Base-by-base conservation (phyloP, 2,113 vertebrate genomes). In the Pterocles burchelli region DNA sequence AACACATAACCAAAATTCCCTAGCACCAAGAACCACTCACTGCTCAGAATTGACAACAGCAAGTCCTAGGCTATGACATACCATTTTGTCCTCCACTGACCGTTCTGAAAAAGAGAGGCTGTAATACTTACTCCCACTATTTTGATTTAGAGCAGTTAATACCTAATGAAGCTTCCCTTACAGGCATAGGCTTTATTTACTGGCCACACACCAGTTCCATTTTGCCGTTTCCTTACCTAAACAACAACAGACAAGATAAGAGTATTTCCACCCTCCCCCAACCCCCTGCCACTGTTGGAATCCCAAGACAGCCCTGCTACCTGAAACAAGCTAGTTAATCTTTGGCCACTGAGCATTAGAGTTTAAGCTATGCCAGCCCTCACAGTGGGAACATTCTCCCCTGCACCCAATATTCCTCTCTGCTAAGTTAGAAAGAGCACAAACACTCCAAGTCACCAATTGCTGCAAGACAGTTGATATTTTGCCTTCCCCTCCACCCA, bases 251-350 rank as follows among this genome's bases (percentile, higher is more conserved):
- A 93, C 62, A 85, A 93, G 92, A 84, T 5, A 76, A 7, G 11
- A 87, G 21, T 36, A 38, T 31, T 92, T 38, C 59, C 79, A 11
- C 54, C 71, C 81, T 94, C 84, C 66, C 20, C 25, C 1, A 41
- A 41, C 41, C 41, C 41, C 41, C 41, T 6, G 13, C 2, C 10
- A 20, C 86, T 79, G 57, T 68, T 75, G 52, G 59, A 86, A 49
- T 93, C 38, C 48, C 28, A 86, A 62, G 12, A 21, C 26, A 81
- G 31, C 13, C 26, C 41, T 72, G 20, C 29, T n/a, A 85, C 43
- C 51, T 18, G 6, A 86, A 88, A 87, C 65, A 75, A 76, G 54
- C n/a, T 81, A 43, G 85, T 79, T 89, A 95, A 90, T 93, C 78
- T 89, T 94, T 93, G 74, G 29, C 58, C 54, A 41, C 0, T 65